Evolutionary conservation across 2,888 invertebrate genomes (phyloP).

Genomic region (Autographa gamma): DNA sequence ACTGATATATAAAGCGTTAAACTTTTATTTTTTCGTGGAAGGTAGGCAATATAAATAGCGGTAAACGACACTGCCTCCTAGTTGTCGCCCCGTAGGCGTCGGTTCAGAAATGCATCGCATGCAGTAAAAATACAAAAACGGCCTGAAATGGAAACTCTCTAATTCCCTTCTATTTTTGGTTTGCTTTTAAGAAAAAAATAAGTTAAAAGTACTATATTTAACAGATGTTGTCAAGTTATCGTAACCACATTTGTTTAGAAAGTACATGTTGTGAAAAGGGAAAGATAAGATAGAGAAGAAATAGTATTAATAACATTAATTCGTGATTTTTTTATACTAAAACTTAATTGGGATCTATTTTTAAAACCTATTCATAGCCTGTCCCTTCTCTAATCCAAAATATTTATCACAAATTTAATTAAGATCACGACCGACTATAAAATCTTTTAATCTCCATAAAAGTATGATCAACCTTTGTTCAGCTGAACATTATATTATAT

Average conservation of each 20-base stretch:
- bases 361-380: too few relatives aligned
- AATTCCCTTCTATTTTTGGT: constrained; percentile 23
- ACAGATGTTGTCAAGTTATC: too few relatives aligned
- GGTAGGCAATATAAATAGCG: neutral
- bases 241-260: too few relatives aligned
- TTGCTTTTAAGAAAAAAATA: too few relatives aligned
- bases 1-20: neutral
- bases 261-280: too few relatives aligned
- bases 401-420: neutral
- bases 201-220: too few relatives aligned
- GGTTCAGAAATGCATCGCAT: constrained; percentile 43
- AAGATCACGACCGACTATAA: neutral
- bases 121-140: constrained; percentile 39
- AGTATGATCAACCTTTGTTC: neutral
- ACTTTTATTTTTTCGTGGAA: neutral
- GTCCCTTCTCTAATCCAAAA: neutral
- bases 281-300: too few relatives aligned
- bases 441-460: neutral
- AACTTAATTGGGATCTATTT: too few relatives aligned
- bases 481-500: constrained; percentile 10
- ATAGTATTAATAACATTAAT: too few relatives aligned
- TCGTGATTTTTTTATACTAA: too few relatives aligned
- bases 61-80: constrained; percentile 12
- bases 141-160: constrained; percentile 46
- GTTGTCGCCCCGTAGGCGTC: constrained; percentile 27